A percentile compares a stretch with the other conserved stretches of the same genome.
phyloP scores from a whole-genome alignment of 1,140 invertebrate species.

The Drosophila nannoptera region DNA sequence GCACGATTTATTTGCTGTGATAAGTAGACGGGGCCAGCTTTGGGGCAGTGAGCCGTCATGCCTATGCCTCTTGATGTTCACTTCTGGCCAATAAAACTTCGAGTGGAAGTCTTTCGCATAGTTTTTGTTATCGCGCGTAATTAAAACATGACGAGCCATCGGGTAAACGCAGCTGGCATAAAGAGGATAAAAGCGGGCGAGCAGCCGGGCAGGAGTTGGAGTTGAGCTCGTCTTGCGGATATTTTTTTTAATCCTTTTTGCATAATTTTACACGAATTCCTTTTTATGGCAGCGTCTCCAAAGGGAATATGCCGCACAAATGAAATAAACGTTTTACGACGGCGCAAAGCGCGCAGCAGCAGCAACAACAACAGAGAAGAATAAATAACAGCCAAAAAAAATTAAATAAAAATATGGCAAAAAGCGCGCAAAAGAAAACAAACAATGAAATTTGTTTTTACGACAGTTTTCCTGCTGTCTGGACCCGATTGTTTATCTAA shows the following conservation, averaged over 20 bases:
- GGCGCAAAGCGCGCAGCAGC: constrained; percentile 11
- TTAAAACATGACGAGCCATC: constrained; percentile 57
- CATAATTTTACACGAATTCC: constrained; percentile 65
- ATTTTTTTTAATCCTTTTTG: constrained; percentile 69
- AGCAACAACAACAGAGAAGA: constrained; percentile 33
- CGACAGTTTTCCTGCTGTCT: constrained; percentile 42
- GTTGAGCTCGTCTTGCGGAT: constrained; percentile 51
- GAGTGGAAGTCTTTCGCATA: constrained; percentile 37
- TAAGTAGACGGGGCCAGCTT: constrained; percentile 17
- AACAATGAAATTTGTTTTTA: constrained; percentile 59
- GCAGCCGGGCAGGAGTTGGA: constrained; percentile 8
- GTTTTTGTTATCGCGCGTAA: constrained; percentile 67
- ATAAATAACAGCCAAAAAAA: constrained; percentile 27
- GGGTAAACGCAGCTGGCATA: constrained; percentile 49
- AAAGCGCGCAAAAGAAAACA: constrained; percentile 70
- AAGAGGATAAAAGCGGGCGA: too few species aligned
- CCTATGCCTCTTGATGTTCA: constrained; percentile 4
- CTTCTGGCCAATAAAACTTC: constrained; percentile 48
- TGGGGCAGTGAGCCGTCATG: too few species aligned
- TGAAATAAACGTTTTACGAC: constrained; percentile 76
- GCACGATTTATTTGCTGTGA: constrained; percentile 51
- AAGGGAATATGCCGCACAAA: constrained; percentile 71
- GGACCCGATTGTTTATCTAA: constrained; percentile 70
- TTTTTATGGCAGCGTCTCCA: constrained; percentile 65
- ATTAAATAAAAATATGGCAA: constrained; percentile 53